A percentile compares a stretch with the other conserved stretches of the same genome.
Conservation (phyloP, 2,888 invertebrate genomes). For the Drymonia ruficornis region DNA sequence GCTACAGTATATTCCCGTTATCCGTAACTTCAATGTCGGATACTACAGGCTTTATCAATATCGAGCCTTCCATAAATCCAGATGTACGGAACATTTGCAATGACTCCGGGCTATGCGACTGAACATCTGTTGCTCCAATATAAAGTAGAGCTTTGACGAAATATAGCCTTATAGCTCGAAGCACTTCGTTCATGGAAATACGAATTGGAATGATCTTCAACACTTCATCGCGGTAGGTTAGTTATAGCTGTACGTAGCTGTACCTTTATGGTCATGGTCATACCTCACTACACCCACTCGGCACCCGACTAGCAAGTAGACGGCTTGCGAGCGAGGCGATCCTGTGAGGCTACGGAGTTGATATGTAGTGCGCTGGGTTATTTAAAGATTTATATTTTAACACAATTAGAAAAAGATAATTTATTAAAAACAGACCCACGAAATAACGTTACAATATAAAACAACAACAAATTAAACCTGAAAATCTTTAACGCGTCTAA, state of each 20-base stretch:
- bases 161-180: slow-evolving; percentile 1
- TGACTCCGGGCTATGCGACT: slow-evolving; percentile 10
- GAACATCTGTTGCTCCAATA: slow-evolving; percentile 32
- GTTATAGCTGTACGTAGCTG: too few relatives aligned
- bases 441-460: slow-evolving; percentile 6
- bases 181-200: not conserved
- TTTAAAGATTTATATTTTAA: too few relatives aligned
- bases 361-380: too few relatives aligned
- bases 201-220: not conserved
- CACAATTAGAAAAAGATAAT: not conserved
- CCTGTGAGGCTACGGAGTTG: too few relatives aligned
- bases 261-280: too few relatives aligned
- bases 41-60: slow-evolving; percentile 32
- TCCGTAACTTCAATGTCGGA: slow-evolving; percentile 2
- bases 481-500: slow-evolving; percentile 15
- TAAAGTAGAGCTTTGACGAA: slow-evolving; percentile 11
- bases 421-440: not conserved
- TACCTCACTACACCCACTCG: too few relatives aligned
- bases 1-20: not conserved
- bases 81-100: slow-evolving; percentile 22
- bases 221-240: too few relatives aligned
- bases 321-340: too few relatives aligned
- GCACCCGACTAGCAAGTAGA: too few relatives aligned
- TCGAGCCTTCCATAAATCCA: slow-evolving; percentile 30
- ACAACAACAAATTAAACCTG: slow-evolving; percentile 18